Percentiles rank a stretch among this genome's conserved stretches.
These are phyloP conservation scores for Montipora capricornis DNA, from an alignment of 64 coral and sea anemone species.

Conservation along the genomic window DNA sequence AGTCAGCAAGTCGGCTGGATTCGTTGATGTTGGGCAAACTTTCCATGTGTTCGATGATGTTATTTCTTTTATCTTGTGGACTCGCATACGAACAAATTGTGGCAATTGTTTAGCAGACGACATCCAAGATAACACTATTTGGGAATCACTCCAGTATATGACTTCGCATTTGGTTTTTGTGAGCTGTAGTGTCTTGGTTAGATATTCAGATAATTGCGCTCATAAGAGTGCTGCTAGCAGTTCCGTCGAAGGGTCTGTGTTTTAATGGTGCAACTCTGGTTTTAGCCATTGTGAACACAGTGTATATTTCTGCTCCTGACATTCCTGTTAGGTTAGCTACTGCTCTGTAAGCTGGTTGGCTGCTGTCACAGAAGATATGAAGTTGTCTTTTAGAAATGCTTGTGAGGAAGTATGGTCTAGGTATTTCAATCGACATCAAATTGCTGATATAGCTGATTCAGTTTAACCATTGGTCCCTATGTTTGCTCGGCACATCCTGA, in stretches of 20 bases:
- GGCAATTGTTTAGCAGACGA: too few species aligned
- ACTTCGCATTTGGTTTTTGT: neutral
- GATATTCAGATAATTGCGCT: conserved; percentile 40
- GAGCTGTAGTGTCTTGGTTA: neutral
- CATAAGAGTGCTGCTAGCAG: conserved; percentile 57
- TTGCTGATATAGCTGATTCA: conserved; percentile 15
- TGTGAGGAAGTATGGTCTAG: neutral
- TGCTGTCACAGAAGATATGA: conserved; percentile 38
- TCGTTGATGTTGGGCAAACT: conserved; percentile 17
- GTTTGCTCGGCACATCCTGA: too few species aligned
- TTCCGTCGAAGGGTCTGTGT: conserved; percentile 48
- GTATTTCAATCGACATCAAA: neutral
- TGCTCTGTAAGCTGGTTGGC: conserved; percentile 43
- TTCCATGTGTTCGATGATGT: conserved; percentile 29
- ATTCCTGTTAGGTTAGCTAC: conserved; percentile 41
- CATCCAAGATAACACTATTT: too few species aligned
- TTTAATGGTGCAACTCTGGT: conserved; percentile 52
- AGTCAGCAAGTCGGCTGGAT: conserved; percentile 54
- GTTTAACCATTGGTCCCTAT: too few species aligned
- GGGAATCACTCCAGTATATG: too few species aligned
- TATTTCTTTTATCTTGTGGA: too few species aligned
- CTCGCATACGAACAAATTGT: too few species aligned
- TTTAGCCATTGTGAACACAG: conserved; percentile 36
- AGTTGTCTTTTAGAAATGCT: neutral
- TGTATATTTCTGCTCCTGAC: neutral